Evolutionary conservation across 2,113 vertebrate species (phyloP).

Genomic region (Bostrychus sinensis): DNA sequence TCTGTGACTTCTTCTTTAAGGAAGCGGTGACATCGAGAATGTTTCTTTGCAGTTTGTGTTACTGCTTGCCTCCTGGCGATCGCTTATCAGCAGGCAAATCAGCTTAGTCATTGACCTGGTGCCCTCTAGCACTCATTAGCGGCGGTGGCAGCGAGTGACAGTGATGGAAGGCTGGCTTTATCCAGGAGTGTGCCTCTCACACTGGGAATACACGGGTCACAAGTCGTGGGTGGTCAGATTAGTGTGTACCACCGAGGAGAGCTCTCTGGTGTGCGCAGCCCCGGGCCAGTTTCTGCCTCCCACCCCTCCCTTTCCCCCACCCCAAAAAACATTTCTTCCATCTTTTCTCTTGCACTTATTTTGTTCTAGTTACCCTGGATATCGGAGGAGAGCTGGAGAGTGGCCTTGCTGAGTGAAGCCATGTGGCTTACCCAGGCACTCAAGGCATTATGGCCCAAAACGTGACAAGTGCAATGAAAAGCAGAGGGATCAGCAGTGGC

Average conservation of each 20-base stretch:
- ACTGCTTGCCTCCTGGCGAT: slow-evolving; percentile 47
- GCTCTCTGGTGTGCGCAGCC: slow-evolving; percentile 56
- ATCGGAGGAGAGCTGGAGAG: slow-evolving; percentile 59
- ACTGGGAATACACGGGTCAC: slow-evolving; percentile 66
- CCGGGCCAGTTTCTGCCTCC: slow-evolving; percentile 48
- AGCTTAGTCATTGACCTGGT: slow-evolving; percentile 76
- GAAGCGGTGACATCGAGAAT: not conserved
- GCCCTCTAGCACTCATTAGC: slow-evolving; percentile 75
- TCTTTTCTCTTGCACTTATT: slow-evolving; percentile 44
- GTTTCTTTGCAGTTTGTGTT: slow-evolving; percentile 39
- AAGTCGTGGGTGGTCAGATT: slow-evolving; percentile 70
- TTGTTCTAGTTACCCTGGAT: slow-evolving; percentile 58
- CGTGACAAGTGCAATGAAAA: slow-evolving; percentile 73
- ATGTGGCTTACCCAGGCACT: slow-evolving; percentile 64
- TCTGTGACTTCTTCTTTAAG: not conserved
- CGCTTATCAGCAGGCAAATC: slow-evolving; percentile 81
- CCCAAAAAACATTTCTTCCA: slow-evolving; percentile 35
- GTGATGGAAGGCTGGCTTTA: slow-evolving; percentile 73
- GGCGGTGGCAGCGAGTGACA: slow-evolving; percentile 58
- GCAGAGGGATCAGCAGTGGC: slow-evolving; percentile 67
- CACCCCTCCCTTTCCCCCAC: not conserved
- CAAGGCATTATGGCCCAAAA: slow-evolving; percentile 69
- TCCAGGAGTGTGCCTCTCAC: slow-evolving; percentile 48
- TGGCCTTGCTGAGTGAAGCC: slow-evolving; percentile 64
- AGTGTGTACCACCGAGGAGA: slow-evolving; percentile 45